Evolutionary conservation across 2,888 invertebrate genomes (phyloP), one percentile per base, ranked within the genome.

Genomic region (Terebella lapidaria): DNA sequence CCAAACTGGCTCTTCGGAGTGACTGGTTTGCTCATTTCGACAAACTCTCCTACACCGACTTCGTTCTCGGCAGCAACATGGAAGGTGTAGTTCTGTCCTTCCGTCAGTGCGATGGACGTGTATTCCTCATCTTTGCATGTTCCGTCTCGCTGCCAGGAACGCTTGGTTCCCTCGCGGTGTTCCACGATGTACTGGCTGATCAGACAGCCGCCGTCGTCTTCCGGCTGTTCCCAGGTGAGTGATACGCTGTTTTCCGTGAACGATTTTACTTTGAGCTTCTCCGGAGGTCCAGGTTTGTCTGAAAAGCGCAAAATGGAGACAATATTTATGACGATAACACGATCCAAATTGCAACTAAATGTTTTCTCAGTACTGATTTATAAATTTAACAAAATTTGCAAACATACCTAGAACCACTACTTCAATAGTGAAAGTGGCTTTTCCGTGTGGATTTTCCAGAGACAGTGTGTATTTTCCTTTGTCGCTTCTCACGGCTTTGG

Each of bases 11-110:
- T 56, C 58, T 60, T 61, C 5, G 77, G 69, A 35, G 71, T 70
- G 3, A 77, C 74, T 29, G 74, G 70, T 24, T 69, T 68, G 47
- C 69, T 68, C 28, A 78, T 66, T 62, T 75, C 75, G 45, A 71
- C 68, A n/a, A 75, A 74, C 49, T 68, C 67, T 58, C 78, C 73
- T 89, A 91, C 91, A 2, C 95, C 95, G 1, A 94, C 94, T 69
- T 90, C 67, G 22, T 62, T 67, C 60, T 63, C 58, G 20, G 66
- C 66, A 3, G 66, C 64, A n/a, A 66, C 66, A 10, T 56, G 56
- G 62, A 66, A 62, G 26, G 52, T 53, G 57, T 66, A 66, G 3
- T 51, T 18, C 29, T 54, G 47, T 27, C 62, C 62, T 35, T 65
- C 61, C 10, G 57, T 60, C 4, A 66, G 59, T 3, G 47, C 42